Evolutionary conservation across 2,888 invertebrate species (phyloP).

Genomic region (Diarsia mendica): DNA sequence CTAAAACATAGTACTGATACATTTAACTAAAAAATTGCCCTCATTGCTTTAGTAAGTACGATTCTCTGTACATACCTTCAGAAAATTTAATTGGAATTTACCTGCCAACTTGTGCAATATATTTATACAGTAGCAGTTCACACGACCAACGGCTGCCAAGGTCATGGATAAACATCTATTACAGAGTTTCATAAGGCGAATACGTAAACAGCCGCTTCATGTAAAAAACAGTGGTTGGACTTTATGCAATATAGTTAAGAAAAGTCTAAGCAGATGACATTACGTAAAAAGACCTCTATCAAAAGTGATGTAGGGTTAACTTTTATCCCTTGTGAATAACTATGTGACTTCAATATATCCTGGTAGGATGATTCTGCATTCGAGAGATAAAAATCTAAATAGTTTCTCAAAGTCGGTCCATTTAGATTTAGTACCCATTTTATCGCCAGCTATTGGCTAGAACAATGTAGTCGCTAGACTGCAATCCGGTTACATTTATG

Average conservation of each 20-base stretch:
- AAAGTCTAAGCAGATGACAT: background rate
- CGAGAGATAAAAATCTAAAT: slow-evolving; percentile 24
- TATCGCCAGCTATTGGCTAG: slow-evolving; percentile 4
- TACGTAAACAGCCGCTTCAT: too few species aligned
- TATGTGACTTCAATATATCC: background rate
- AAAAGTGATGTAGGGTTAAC: background rate
- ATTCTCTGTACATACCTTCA: too few species aligned
- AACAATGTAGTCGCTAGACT: slow-evolving; percentile 28
- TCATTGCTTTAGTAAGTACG: too few species aligned
- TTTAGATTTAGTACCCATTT: slow-evolving; percentile 36
- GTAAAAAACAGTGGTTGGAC: too few species aligned
- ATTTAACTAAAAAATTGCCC: too few species aligned
- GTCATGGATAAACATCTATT: too few species aligned
- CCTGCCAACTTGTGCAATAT: too few species aligned
- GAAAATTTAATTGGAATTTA: too few species aligned
- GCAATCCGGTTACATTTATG: slow-evolving; percentile 28
- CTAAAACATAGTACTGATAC: too few species aligned
- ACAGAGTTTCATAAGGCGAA: too few species aligned
- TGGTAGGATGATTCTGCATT: background rate
- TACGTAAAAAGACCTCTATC: background rate
- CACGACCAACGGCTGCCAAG: too few species aligned
- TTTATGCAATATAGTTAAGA: background rate
- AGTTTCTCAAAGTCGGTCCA: slow-evolving; percentile 18
- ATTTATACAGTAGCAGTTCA: too few species aligned
- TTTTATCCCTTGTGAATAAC: background rate